Evolutionary conservation across 2,797 vertebrate species (phyloP).

Genomic region (Sus cebifrons): DNA sequence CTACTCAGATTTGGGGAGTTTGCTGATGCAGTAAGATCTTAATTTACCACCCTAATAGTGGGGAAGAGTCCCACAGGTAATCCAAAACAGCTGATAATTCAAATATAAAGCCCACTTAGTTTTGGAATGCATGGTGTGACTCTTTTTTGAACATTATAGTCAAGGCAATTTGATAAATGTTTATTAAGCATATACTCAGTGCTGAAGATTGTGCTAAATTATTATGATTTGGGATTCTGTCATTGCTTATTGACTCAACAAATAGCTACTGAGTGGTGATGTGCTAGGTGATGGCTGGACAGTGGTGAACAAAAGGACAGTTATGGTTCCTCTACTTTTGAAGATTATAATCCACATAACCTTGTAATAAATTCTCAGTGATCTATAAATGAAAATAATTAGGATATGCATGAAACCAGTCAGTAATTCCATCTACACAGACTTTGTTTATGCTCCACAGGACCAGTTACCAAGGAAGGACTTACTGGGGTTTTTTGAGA

Average conservation of each 20-base stretch:
- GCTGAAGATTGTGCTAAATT: not conserved
- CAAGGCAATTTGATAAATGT: conserved; percentile 34
- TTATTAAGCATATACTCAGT: conserved; percentile 27
- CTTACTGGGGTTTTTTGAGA: not conserved
- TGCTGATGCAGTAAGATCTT: conserved; percentile 72
- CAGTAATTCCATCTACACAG: not conserved
- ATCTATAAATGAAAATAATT: not conserved
- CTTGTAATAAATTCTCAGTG: not conserved
- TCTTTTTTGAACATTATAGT: conserved; percentile 51
- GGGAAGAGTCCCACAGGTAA: conserved; percentile 69
- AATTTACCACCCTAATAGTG: conserved; percentile 53
- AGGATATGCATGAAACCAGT: not conserved
- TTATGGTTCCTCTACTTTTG: not conserved
- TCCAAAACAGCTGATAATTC: conserved; percentile 81
- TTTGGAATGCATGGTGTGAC: conserved; percentile 58
- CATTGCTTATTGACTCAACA: conserved; percentile 13
- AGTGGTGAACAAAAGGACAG: not conserved
- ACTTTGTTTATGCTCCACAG: not conserved
- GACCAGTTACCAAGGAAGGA: not conserved
- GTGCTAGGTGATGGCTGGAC: not conserved
- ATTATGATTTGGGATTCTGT: not conserved
- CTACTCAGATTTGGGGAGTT: conserved; percentile 64
- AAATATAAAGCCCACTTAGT: conserved; percentile 69
- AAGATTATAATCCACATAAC: not conserved
- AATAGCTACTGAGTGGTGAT: not conserved